Evolutionary conservation across 30 jellyfish, hydroid and myxozoan species (phyloP), one percentile per base, ranked within the genome.

Genomic region (Pseudorhiza aurosa): DNA sequence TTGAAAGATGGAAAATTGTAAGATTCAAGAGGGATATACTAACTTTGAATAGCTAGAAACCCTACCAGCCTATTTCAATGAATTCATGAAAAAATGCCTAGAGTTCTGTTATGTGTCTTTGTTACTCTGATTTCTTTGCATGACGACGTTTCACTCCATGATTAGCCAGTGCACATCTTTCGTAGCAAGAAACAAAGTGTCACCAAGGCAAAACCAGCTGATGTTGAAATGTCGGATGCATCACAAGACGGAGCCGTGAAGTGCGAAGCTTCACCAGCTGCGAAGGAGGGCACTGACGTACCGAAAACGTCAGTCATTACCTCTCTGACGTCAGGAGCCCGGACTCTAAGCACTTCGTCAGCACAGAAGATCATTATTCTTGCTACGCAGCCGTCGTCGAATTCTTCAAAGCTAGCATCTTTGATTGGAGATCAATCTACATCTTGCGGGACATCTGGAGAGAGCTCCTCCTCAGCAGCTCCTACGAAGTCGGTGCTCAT

Each of bases 291-390:
- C 4, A 0, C 82, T n/a, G 74, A 43, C 9, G 7, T 53, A 29
- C 72, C 71, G 7, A 44, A 49, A 15, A 44, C 73, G 35, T 31
- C 85, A n/a, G 31, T 63, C 11, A 15, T 58, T 2, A 65, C 68
- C 18, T 3, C 85, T 8, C 2, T 55, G 1, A 35, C 71, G 10
- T n/a, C 80, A 31, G 51, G 53, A 11, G 29, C 58, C 22, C 31
- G 45, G 58, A 27, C 83, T 6, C 19, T 70, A 8, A 26, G 87
- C 2, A 30, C 79, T 1, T 26, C 80, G 19, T 39, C 96, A 9
- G 35, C 85, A 25, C 91, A 80, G 30, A 89, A 89, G 51, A 81
- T 89, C 85, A 82, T 89, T 1, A 89, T 89, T 29, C 67, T 89
- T 17, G 97, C 97, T 17, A 89, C 90, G 25, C 95, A 82, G 59